Percentiles rank a stretch among this genome's conserved stretches.
phyloP scores from a whole-genome alignment of 1,140 invertebrate species.

The Leptestheria dahalacensis region DNA sequence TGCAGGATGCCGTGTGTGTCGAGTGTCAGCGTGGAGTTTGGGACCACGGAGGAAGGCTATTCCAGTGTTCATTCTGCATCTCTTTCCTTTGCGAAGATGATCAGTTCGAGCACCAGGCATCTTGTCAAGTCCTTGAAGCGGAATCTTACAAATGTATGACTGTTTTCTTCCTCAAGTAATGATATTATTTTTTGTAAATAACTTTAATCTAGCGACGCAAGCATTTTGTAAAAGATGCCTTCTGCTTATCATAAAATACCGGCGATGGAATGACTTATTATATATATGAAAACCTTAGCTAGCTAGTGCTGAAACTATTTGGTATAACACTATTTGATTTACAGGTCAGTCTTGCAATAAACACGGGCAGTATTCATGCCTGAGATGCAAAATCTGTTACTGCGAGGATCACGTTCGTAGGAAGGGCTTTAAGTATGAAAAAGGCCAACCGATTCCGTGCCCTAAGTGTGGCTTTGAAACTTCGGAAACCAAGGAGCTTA shows the following conservation, averaged over 20 bases:
- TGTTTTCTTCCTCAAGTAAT: too few species aligned
- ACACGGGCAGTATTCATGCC: conserved; percentile 83
- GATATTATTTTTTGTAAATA: too few species aligned
- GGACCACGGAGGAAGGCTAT: conserved; percentile 87
- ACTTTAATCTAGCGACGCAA: too few species aligned
- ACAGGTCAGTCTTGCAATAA: conserved; percentile 81
- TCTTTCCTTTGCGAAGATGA: conserved; percentile 92
- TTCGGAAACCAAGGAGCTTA: conserved; percentile 79
- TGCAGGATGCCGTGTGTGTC: conserved; percentile 70
- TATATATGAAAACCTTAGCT: too few species aligned
- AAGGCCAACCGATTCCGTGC: conserved; percentile 75
- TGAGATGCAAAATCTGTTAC: conserved; percentile 87
- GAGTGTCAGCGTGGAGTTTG: conserved; percentile 86
- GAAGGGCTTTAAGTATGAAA: conserved; percentile 83
- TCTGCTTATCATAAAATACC: too few species aligned
- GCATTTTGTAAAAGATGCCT: too few species aligned
- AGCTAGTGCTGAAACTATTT: conserved; percentile 12
- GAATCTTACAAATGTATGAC: conserved; percentile 84
- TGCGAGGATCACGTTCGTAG: conserved; percentile 91
- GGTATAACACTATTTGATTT: conserved; percentile 19
- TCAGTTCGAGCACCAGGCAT: conserved; percentile 96
- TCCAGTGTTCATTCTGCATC: conserved; percentile 79
- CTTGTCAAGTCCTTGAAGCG: conserved; percentile 83
- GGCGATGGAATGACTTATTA: too few species aligned
- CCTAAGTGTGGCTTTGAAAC: conserved; percentile 88